Evolutionary conservation across 2,113 vertebrate genomes (phyloP).

Genomic region (Pomatorhinus ruficollis): DNA sequence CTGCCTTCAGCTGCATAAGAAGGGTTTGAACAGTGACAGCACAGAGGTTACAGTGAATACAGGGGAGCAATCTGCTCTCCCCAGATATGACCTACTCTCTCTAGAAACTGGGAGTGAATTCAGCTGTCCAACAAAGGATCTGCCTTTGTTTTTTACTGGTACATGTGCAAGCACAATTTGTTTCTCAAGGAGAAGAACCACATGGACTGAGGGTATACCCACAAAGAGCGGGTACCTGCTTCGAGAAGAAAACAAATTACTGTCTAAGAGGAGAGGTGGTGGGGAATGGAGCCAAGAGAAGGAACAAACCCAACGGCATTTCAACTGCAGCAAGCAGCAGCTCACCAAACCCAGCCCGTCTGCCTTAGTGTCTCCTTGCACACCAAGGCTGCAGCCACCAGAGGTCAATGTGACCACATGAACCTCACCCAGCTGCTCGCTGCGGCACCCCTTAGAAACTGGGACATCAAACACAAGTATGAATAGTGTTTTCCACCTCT

Average conservation of each 20-base stretch:
- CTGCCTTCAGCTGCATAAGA: background rate
- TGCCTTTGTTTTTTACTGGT: background rate
- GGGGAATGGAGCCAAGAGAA: background rate
- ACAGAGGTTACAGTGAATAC: background rate
- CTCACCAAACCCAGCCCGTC: background rate
- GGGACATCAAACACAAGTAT: background rate
- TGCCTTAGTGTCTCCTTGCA: background rate
- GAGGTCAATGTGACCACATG: constrained; percentile 52
- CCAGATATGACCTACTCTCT: background rate
- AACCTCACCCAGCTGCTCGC: background rate
- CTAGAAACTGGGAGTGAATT: background rate
- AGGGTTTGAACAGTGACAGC: background rate
- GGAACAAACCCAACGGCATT: background rate
- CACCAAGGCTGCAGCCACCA: constrained; percentile 15
- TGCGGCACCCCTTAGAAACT: background rate
- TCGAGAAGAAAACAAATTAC: background rate
- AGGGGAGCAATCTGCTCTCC: background rate
- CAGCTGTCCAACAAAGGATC: background rate
- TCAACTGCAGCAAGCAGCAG: background rate
- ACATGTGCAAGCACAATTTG: background rate
- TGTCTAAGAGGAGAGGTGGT: background rate
- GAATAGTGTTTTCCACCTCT: background rate
- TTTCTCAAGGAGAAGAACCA: background rate
- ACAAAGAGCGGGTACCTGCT: background rate
- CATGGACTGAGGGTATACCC: background rate